Conservation (phyloP, 1,140 invertebrate species). For the Trachymyrmex septentrionalis region DNA sequence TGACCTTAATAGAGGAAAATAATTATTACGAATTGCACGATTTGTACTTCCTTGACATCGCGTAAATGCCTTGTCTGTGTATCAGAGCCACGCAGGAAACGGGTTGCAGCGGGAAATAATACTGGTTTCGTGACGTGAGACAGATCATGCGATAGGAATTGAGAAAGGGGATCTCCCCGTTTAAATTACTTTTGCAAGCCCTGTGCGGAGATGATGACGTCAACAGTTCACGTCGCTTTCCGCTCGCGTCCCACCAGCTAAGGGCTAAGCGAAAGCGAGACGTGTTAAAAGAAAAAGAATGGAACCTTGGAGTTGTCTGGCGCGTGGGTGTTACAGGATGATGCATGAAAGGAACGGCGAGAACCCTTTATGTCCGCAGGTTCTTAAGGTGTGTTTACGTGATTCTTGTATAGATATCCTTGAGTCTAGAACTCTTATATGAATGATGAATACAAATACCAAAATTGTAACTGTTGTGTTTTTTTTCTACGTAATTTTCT, state of each 20-base stretch:
- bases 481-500: neutral
- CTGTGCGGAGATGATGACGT: constrained; percentile 15
- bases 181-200: constrained; percentile 19
- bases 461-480: neutral
- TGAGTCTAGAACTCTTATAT: constrained; percentile 22
- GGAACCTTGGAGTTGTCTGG: constrained; percentile 44
- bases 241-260: constrained; percentile 6
- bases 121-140: neutral
- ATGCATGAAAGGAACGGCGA: constrained; percentile 49
- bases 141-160: constrained; percentile 20
- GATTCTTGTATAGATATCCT: constrained; percentile 32
- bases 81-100: neutral
- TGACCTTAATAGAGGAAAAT: constrained; percentile 9
- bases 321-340: constrained; percentile 51
- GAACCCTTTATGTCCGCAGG: constrained; percentile 49
- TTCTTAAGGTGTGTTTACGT: constrained; percentile 46
- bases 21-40: constrained; percentile 20
- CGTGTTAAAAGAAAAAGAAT: constrained; percentile 34
- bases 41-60: neutral
- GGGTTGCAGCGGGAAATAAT: neutral
- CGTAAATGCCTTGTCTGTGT: neutral
- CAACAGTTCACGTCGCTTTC: constrained; percentile 26
- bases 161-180: constrained; percentile 9
- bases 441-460: neutral
- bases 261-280: constrained; percentile 58